A percentile compares a stretch with the other conserved stretches of the same genome.
Evolutionary conservation across 2,113 vertebrate species (phyloP).

Genomic region (Myotis lucifugus): DNA sequence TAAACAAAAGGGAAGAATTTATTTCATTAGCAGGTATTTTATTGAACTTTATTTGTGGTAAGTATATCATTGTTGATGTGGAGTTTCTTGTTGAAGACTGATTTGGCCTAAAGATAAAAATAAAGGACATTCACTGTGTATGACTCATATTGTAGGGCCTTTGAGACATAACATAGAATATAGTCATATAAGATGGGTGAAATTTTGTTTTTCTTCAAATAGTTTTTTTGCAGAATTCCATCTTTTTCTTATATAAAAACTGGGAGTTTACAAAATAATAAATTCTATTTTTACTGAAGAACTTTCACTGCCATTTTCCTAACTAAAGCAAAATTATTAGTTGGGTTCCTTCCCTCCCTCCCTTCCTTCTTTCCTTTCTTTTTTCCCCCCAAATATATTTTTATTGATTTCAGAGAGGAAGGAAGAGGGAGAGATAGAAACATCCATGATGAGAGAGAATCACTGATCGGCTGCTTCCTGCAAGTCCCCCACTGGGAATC

Average conservation of each 20-base stretch:
- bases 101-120: not conserved
- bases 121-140: not conserved
- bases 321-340: not conserved
- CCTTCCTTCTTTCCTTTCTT: not conserved
- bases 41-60: not conserved
- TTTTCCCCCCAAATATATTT: no score
- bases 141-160: not conserved
- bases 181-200: not conserved
- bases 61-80: not conserved
- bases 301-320: not conserved
- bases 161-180: not conserved
- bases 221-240: not conserved
- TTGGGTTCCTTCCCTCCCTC: not conserved
- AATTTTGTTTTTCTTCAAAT: not conserved
- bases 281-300: not conserved
- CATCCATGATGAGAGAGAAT: no score
- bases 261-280: not conserved
- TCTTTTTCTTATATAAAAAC: not conserved
- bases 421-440: no score
- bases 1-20: not conserved
- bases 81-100: not conserved
- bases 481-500: no score
- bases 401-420: no score
- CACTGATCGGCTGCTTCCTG: no score
- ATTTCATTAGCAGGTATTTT: not conserved